phyloP scores from a whole-genome alignment of 2,888 invertebrate species.

The Chironomus tentans region DNA sequence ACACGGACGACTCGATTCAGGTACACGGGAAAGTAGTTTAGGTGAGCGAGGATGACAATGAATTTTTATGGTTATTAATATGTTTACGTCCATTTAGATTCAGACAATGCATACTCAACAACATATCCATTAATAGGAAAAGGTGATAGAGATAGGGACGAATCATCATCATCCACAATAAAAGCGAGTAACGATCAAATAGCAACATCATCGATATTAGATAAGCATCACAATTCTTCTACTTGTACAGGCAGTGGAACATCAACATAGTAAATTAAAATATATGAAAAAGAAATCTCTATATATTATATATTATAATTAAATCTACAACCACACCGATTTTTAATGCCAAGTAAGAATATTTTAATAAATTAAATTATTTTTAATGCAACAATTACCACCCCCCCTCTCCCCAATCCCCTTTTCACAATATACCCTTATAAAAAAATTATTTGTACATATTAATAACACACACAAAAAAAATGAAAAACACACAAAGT shows the following conservation, averaged over 20 bases:
- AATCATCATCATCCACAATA: slow-evolving; percentile 20
- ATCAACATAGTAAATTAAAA: slow-evolving; percentile 1
- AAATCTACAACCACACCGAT: no score
- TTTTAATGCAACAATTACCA: background rate
- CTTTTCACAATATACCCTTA: no score
- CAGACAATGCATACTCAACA: slow-evolving; percentile 20
- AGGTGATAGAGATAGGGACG: background rate
- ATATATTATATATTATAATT: no score
- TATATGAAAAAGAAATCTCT: background rate
- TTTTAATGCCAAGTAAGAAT: background rate
- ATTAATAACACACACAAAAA: background rate
- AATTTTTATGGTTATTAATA: no score
- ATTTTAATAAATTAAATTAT: background rate
- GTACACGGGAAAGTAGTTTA: slow-evolving; percentile 41
- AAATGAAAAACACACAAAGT: background rate
- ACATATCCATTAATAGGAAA: slow-evolving; percentile 17
- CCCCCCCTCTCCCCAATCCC: background rate
- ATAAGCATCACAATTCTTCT: background rate
- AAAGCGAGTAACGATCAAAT: slow-evolving; percentile 25
- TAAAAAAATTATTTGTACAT: background rate
- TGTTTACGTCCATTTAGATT: slow-evolving; percentile 5
- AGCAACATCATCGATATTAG: slow-evolving; percentile 12
- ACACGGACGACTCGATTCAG: slow-evolving; percentile 30
- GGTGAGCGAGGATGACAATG: no score
- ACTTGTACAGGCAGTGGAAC: background rate